Percentiles rank a stretch among this genome's conserved stretches.
Conservation (phyloP, 37 sponge, comb jelly and placozoan genomes). For the Beroe forskalii region DNA sequence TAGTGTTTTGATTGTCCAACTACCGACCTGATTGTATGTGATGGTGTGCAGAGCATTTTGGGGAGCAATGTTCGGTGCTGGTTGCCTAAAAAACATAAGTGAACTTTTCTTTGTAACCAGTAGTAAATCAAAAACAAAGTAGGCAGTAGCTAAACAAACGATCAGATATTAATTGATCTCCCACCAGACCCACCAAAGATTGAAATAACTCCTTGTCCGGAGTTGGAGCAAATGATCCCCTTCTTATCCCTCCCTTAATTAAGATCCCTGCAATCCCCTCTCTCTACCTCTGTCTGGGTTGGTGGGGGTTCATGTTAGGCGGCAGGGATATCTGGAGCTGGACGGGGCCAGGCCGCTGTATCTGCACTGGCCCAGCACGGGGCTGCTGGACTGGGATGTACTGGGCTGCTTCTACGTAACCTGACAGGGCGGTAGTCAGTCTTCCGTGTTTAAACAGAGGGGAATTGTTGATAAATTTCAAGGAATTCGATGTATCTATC, state of each 20-base stretch:
- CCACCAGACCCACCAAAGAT: too few relatives aligned
- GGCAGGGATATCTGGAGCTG: constrained; percentile 58
- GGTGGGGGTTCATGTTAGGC: constrained; percentile 56
- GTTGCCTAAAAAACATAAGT: constrained; percentile 35
- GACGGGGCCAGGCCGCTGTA: neutral
- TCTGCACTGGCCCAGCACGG: neutral
- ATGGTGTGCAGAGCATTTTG: neutral
- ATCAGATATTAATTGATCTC: too few relatives aligned
- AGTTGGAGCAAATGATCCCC: neutral
- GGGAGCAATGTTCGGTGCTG: neutral
- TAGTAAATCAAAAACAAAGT: too few relatives aligned
- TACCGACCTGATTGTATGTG: constrained; percentile 22
- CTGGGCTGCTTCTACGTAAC: neutral
- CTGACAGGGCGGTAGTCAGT: neutral
- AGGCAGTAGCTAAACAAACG: too few relatives aligned
- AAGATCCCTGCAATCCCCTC: too few relatives aligned
- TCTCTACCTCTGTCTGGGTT: neutral
- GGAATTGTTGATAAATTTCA: too few relatives aligned
- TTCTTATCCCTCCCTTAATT: neutral
- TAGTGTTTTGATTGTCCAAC: too few relatives aligned
- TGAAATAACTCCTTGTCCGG: neutral
- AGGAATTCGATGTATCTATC: too few relatives aligned
- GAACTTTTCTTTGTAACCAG: too few relatives aligned
- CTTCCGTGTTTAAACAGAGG: neutral
- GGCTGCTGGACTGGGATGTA: constrained; percentile 10